Conservation (phyloP, 2,888 invertebrate genomes). For the Eulithis prunata region DNA sequence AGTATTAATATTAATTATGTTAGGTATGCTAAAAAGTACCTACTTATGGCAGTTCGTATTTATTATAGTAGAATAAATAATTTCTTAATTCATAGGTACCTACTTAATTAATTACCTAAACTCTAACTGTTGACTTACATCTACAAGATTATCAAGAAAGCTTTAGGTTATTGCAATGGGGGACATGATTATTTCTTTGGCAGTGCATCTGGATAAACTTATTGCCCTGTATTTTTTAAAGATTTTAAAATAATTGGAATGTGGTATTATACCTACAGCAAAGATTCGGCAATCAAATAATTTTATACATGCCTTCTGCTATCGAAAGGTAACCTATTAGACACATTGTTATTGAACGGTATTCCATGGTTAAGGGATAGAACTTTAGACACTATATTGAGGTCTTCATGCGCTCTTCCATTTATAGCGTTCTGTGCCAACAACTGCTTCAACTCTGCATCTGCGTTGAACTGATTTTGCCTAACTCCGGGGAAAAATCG, state of each 20-base stretch:
- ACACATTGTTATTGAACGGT: slow-evolving; percentile 72
- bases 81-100: slow-evolving; percentile 38
- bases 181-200: slow-evolving; percentile 22
- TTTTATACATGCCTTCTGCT: slow-evolving; percentile 65
- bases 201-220: slow-evolving; percentile 17
- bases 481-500: slow-evolving; percentile 63
- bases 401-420: slow-evolving; percentile 87
- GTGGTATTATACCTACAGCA: slow-evolving; percentile 21
- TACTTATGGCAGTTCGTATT: slow-evolving; percentile 78
- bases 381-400: slow-evolving; percentile 92
- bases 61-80: slow-evolving; percentile 72
- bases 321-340: slow-evolving; percentile 74
- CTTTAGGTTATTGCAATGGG: slow-evolving; percentile 9
- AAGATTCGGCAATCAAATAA: slow-evolving; percentile 19
- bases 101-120: neutral
- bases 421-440: slow-evolving; percentile 87
- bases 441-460: slow-evolving; percentile 86
- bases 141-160: neutral
- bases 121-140: neutral
- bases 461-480: slow-evolving; percentile 70
- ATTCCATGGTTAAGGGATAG: slow-evolving; percentile 91
- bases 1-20: slow-evolving; percentile 13
- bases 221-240: neutral
- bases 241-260: slow-evolving; percentile 11
- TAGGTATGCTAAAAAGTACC: slow-evolving; percentile 50